A percentile compares a stretch with the other conserved stretches of the same genome.
These are phyloP conservation scores for Siderastrea siderea DNA, from an alignment of 92 coral and sea anemone species.

Conservation along the genomic window DNA sequence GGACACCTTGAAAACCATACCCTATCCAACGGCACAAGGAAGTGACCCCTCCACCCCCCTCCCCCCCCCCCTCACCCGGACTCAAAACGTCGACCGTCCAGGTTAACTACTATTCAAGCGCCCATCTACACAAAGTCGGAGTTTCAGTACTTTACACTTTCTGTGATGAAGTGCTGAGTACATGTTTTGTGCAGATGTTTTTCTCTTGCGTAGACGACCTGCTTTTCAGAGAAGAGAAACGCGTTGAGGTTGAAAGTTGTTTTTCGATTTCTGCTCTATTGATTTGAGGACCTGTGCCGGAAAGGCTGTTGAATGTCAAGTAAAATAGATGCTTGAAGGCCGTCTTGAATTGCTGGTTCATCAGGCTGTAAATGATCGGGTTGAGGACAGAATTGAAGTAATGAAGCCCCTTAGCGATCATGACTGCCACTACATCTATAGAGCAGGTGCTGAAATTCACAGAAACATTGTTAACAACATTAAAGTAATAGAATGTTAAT, in stretches of 20 bases:
- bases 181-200: background rate
- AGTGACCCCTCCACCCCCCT: too few species aligned
- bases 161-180: background rate
- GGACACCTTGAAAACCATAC: too few species aligned
- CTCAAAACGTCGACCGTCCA: too few species aligned
- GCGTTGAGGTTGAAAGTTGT: background rate
- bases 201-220: slow-evolving; percentile 6
- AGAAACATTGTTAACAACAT: too few species aligned
- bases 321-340: slow-evolving; percentile 71
- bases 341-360: slow-evolving; percentile 81
- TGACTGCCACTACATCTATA: slow-evolving; percentile 61
- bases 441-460: slow-evolving; percentile 41
- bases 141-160: background rate
- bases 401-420: slow-evolving; percentile 88
- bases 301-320: background rate
- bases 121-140: too few species aligned
- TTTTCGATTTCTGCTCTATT: background rate
- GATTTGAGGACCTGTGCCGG: background rate
- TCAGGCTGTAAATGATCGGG: slow-evolving; percentile 83
- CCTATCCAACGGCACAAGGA: too few species aligned
- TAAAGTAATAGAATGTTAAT: too few species aligned
- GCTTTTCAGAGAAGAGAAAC: slow-evolving; percentile 29
- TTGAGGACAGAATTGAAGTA: slow-evolving; percentile 82
- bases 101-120: too few species aligned
- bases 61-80: too few species aligned